Evolutionary conservation across 2,113 vertebrate species (phyloP).

Genomic region (Sturnus vulgaris): DNA sequence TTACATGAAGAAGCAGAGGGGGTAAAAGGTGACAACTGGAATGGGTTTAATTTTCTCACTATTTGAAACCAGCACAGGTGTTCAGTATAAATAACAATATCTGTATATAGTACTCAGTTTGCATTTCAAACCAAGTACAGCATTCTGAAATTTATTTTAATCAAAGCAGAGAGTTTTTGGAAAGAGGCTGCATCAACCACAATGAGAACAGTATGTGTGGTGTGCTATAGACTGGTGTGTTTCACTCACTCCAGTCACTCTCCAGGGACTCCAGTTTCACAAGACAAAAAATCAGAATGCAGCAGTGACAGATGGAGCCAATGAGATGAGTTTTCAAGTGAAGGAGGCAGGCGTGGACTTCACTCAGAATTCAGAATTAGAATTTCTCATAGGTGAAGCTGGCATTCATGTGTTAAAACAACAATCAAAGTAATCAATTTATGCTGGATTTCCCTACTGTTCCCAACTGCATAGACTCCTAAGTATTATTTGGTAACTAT

Average conservation of each 20-base stretch:
- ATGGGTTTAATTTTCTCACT: not conserved
- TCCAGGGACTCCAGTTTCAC: not conserved
- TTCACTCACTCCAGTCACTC: not conserved
- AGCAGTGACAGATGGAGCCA: not conserved
- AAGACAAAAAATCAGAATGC: not conserved
- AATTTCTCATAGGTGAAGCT: not conserved
- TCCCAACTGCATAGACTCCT: not conserved
- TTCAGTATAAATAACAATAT: not conserved
- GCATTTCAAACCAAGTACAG: not conserved
- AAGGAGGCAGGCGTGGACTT: not conserved
- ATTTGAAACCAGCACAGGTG: not conserved
- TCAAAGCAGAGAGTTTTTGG: not conserved
- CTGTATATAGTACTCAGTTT: not conserved
- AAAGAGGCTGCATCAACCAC: not conserved
- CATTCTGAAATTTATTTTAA: not conserved
- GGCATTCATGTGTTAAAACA: not conserved
- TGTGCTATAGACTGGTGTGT: not conserved
- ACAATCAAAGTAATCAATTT: not conserved
- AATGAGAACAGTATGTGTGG: rapidly evolving
- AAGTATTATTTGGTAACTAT: not conserved
- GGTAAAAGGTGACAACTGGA: not conserved
- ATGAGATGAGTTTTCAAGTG: not conserved
- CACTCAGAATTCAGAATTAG: not conserved
- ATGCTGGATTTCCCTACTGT: not conserved
- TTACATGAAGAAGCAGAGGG: not conserved